Conservation (phyloP, 2,888 invertebrate genomes). For the Leuctra nigra region DNA sequence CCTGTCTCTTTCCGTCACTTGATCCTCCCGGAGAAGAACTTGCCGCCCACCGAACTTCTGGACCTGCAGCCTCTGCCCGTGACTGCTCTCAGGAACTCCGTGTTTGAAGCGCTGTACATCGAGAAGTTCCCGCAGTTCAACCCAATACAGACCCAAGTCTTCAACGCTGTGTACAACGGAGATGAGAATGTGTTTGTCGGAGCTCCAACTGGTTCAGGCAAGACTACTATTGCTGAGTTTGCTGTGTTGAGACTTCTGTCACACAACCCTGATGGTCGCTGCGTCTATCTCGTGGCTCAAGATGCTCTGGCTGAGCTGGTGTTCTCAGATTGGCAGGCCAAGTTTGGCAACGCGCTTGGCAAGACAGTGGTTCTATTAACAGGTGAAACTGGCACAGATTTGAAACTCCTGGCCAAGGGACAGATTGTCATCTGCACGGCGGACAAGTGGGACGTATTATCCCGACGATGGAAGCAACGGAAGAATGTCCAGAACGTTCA, state of each 20-base stretch:
- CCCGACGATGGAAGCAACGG: constrained; percentile 96
- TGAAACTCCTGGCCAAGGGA: constrained; percentile 66
- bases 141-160: constrained; percentile 98
- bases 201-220: constrained; percentile 86
- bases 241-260: constrained; percentile 83
- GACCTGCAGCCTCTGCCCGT: constrained; percentile 95
- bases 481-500: constrained; percentile 97
- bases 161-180: constrained; percentile 96
- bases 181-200: constrained; percentile 98
- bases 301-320: constrained; percentile 86
- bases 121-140: constrained; percentile 91
- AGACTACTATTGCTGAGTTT: constrained; percentile 94
- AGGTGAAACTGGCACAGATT: constrained; percentile 95
- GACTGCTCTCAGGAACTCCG: constrained; percentile 80
- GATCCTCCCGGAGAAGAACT: constrained; percentile 95
- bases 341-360: constrained; percentile 73
- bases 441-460: constrained; percentile 98
- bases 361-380: constrained; percentile 87
- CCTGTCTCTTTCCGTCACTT: constrained; percentile 97
- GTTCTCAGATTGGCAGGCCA: constrained; percentile 86
- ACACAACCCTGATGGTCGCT: constrained; percentile 66
- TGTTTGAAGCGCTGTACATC: constrained; percentile 78
- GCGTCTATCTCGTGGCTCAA: constrained; percentile 90
- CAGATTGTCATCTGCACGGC: constrained; percentile 89
- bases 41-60: constrained; percentile 93